Conservation (phyloP, 2,113 vertebrate species). For the Neopipo cinnamomea region DNA sequence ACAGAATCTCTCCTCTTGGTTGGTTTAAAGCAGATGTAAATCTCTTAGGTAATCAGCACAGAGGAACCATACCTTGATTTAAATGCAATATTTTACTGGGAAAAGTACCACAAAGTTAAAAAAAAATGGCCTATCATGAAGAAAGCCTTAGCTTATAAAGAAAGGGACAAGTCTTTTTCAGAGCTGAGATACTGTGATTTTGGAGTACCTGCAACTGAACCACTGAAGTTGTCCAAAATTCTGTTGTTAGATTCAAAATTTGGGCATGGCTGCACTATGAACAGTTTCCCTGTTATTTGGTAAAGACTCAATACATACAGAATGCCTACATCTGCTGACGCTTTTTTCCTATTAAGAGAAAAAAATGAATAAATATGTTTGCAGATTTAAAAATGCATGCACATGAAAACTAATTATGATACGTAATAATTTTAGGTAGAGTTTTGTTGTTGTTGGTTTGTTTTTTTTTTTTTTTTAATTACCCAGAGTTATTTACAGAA, state of each 20-base stretch:
- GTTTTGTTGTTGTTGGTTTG: background rate
- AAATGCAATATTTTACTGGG: background rate
- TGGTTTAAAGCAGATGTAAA: background rate
- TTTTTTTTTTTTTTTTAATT: background rate
- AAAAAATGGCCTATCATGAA: background rate
- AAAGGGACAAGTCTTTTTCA: background rate
- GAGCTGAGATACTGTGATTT: background rate
- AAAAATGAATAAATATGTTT: background rate
- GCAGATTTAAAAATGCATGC: background rate
- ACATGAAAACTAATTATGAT: background rate
- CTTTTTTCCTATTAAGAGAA: background rate
- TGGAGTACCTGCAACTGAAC: background rate
- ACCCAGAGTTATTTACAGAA: constrained; percentile 13
- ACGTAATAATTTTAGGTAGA: background rate
- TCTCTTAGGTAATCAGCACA: background rate
- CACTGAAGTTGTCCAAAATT: background rate
- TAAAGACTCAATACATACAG: background rate
- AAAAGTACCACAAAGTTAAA: background rate
- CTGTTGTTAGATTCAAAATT: background rate
- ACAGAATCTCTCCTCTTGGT: background rate
- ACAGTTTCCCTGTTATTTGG: background rate
- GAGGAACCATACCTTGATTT: background rate
- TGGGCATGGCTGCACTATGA: background rate
- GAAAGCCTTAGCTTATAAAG: background rate
- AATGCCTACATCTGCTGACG: background rate